Conservation (phyloP, 1,140 invertebrate genomes). For the Formica exsecta region DNA sequence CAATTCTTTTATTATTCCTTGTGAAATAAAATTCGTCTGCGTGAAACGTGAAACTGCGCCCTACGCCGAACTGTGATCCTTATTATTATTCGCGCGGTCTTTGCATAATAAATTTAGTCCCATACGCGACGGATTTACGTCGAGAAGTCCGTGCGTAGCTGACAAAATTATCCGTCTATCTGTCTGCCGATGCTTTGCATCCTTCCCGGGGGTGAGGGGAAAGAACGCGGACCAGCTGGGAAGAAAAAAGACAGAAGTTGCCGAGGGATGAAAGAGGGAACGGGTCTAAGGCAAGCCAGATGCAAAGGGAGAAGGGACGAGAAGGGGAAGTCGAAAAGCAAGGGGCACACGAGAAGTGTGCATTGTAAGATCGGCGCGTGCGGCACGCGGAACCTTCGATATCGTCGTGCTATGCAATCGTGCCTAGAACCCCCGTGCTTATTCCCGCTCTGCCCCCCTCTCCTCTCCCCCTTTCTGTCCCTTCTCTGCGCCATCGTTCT, state of each 20-base stretch:
- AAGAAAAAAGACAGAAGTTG: conserved; percentile 74
- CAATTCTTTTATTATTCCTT: neutral
- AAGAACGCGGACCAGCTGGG: conserved; percentile 62
- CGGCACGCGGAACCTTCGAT: conserved; percentile 83
- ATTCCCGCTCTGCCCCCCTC: conserved; percentile 51
- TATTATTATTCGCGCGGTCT: conserved; percentile 56
- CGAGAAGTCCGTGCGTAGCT: conserved; percentile 47
- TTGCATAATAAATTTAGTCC: conserved; percentile 70
- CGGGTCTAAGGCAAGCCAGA: conserved; percentile 84
- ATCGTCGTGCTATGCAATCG: conserved; percentile 63
- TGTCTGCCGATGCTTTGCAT: conserved; percentile 61
- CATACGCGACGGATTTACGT: conserved; percentile 61
- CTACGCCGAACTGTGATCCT: neutral
- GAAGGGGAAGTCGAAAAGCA: conserved; percentile 68
- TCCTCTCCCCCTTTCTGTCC: conserved; percentile 51
- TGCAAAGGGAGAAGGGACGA: conserved; percentile 74
- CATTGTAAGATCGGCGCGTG: conserved; percentile 87
- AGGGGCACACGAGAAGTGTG: conserved; percentile 84
- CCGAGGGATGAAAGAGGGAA: conserved; percentile 62
- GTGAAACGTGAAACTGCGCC: conserved; percentile 11
- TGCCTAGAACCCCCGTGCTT: conserved; percentile 67
- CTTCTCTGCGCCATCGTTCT: conserved; percentile 71
- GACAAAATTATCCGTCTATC: conserved; percentile 66
- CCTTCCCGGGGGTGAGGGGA: conserved; percentile 28
- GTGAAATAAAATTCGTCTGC: neutral